phyloP scores from a whole-genome alignment of 1,140 invertebrate species.

The Diprion similis region DNA sequence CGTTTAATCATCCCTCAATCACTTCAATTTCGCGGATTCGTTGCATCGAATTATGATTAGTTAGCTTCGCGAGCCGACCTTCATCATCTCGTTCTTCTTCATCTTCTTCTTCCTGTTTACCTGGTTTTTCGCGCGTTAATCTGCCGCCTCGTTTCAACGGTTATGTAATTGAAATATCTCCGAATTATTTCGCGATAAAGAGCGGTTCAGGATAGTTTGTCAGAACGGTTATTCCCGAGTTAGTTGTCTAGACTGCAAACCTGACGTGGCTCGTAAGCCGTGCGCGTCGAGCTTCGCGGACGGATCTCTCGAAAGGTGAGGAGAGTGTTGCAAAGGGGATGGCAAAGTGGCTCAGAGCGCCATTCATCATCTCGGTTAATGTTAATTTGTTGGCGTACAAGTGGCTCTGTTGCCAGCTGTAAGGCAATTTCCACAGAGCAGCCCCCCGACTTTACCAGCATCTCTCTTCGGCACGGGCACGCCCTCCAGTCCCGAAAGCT shows the following conservation, averaged over 20 bases:
- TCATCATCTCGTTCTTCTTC: not conserved
- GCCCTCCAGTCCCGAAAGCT: not conserved
- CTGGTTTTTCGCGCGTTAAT: no score
- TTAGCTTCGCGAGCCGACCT: not conserved
- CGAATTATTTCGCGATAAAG: slow-evolving; percentile 10
- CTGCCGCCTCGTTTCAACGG: no score
- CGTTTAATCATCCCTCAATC: no score
- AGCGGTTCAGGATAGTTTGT: slow-evolving; percentile 9
- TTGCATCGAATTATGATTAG: no score
- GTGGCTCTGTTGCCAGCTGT: slow-evolving; percentile 3
- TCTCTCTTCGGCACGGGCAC: not conserved
- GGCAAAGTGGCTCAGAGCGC: not conserved
- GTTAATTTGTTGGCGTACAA: slow-evolving; percentile 35
- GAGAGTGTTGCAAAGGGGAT: not conserved
- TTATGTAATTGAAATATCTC: slow-evolving; percentile 5
- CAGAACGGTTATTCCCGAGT: not conserved
- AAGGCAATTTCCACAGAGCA: not conserved
- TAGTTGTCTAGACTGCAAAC: not conserved
- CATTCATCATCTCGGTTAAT: slow-evolving; percentile 12
- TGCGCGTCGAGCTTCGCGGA: not conserved
- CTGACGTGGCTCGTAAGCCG: not conserved
- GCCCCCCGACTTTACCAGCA: not conserved
- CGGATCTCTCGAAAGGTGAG: not conserved
- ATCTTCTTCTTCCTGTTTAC: no score
- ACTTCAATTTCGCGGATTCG: no score